A percentile compares a stretch with the other conserved stretches of the same genome.
phyloP scores from a whole-genome alignment of 2,888 invertebrate species.

The Epirrhoe tristata region DNA sequence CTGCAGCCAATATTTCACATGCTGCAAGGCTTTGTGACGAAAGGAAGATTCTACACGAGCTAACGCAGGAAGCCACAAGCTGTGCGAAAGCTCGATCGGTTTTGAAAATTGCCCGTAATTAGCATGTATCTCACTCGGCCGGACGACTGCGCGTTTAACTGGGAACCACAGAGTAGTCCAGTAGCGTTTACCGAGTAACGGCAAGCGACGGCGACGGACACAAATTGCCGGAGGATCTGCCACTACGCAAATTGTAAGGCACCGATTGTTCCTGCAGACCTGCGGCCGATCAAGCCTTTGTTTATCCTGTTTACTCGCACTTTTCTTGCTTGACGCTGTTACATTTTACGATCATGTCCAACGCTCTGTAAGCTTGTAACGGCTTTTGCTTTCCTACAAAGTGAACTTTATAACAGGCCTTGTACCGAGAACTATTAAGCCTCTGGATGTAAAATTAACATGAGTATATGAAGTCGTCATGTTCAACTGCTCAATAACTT shows the following conservation, averaged over 20 bases:
- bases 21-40: slow-evolving; percentile 43
- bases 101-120: slow-evolving; percentile 85
- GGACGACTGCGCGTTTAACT: slow-evolving; percentile 78
- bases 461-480: background rate
- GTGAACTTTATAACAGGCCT: slow-evolving; percentile 13
- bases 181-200: slow-evolving; percentile 84
- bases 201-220: slow-evolving; percentile 78
- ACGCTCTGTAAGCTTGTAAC: slow-evolving; percentile 26
- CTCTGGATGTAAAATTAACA: slow-evolving; percentile 13
- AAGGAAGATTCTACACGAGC: slow-evolving; percentile 39
- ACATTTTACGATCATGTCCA: slow-evolving; percentile 37
- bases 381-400: slow-evolving; percentile 26
- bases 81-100: slow-evolving; percentile 81
- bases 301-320: slow-evolving; percentile 39
- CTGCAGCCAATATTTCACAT: slow-evolving; percentile 39
- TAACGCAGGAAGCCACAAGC: slow-evolving; percentile 79
- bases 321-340: slow-evolving; percentile 36
- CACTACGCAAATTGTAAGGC: slow-evolving; percentile 78
- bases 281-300: slow-evolving; percentile 37
- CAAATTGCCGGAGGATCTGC: slow-evolving; percentile 81
- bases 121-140: slow-evolving; percentile 80
- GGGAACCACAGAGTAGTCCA: slow-evolving; percentile 82
- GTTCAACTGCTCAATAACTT: background rate
- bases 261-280: slow-evolving; percentile 65
- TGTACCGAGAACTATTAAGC: background rate